Evolutionary conservation across 2,797 vertebrate genomes (phyloP).

Genomic region (Sebastes cheni): DNA sequence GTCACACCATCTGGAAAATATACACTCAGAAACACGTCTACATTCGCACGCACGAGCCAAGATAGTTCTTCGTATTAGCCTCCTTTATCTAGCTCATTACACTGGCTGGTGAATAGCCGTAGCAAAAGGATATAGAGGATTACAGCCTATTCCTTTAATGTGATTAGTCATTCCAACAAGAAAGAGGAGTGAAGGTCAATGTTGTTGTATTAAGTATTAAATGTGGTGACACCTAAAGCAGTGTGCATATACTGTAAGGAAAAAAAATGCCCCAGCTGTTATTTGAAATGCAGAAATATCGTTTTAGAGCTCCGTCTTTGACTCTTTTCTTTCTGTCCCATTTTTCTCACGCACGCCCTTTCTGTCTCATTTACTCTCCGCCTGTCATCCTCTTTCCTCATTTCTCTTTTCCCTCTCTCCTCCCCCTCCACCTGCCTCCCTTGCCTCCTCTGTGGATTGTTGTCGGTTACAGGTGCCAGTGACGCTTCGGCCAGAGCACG

Average conservation of each 20-base stretch:
- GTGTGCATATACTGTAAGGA: neutral
- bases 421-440: constrained; percentile 21
- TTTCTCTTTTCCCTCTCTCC: neutral
- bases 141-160: constrained; percentile 55
- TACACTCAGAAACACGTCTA: constrained; percentile 31
- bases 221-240: constrained; percentile 16
- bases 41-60: constrained; percentile 2
- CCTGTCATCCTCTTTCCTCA: constrained; percentile 29
- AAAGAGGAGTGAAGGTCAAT: constrained; percentile 37
- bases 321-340: constrained; percentile 5
- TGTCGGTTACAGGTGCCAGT: constrained; percentile 40
- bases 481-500: constrained; percentile 31
- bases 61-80: constrained; percentile 39
- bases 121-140: constrained; percentile 47
- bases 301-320: constrained; percentile 16
- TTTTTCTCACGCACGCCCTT: constrained; percentile 17
- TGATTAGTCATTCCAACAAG: constrained; percentile 44
- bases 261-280: constrained; percentile 1
- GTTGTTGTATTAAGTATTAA: constrained; percentile 12
- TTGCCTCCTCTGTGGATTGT: constrained; percentile 24
- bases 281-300: constrained; percentile 19
- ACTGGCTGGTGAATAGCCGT: constrained; percentile 49
- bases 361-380: constrained; percentile 52
- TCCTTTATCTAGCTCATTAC: constrained; percentile 67
- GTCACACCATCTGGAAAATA: constrained; percentile 69